Evolutionary conservation across 2,888 invertebrate genomes (phyloP).

Genomic region (Eilema griseolum): DNA sequence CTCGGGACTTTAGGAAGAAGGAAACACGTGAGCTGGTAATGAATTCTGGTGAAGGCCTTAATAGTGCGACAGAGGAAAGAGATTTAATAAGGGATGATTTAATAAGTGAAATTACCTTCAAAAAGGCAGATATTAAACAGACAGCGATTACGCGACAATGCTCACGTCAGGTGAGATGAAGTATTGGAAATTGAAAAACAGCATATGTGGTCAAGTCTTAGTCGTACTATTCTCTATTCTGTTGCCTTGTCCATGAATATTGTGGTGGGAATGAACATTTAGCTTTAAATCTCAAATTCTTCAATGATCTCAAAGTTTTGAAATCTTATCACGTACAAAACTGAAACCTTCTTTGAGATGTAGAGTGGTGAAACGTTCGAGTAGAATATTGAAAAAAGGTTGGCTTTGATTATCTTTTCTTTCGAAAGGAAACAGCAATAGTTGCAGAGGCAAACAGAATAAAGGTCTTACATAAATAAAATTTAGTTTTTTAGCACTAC

Average conservation of each 20-base stretch:
- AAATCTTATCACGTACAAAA: neutral
- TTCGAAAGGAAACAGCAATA: neutral
- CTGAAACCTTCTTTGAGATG: constrained; percentile 3
- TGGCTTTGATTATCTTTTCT: neutral
- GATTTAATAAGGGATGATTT: too few relatives aligned
- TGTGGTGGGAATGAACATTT: neutral
- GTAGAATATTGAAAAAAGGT: constrained; percentile 4
- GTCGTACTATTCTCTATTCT: too few relatives aligned
- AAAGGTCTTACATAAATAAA: neutral
- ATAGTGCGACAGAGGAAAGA: too few relatives aligned
- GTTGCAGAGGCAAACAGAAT: constrained; percentile 1
- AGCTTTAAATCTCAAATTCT: constrained; percentile 1
- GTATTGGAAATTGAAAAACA: neutral
- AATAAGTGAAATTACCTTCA: too few relatives aligned
- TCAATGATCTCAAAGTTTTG: neutral
- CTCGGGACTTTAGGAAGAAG: too few relatives aligned
- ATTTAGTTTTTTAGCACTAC: neutral
- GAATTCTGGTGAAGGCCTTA: too few relatives aligned
- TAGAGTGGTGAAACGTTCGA: constrained; percentile 4
- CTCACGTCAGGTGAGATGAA: too few relatives aligned
- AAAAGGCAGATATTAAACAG: too few relatives aligned
- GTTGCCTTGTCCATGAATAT: neutral
- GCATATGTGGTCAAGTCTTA: neutral
- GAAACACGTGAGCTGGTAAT: too few relatives aligned
- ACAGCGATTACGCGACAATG: too few relatives aligned